A percentile compares a stretch with the other conserved stretches of the same genome.
These are phyloP conservation scores for Dendrophyllia cribrosa DNA, from an alignment of 64 coral and sea anemone species.

Conservation along the genomic window DNA sequence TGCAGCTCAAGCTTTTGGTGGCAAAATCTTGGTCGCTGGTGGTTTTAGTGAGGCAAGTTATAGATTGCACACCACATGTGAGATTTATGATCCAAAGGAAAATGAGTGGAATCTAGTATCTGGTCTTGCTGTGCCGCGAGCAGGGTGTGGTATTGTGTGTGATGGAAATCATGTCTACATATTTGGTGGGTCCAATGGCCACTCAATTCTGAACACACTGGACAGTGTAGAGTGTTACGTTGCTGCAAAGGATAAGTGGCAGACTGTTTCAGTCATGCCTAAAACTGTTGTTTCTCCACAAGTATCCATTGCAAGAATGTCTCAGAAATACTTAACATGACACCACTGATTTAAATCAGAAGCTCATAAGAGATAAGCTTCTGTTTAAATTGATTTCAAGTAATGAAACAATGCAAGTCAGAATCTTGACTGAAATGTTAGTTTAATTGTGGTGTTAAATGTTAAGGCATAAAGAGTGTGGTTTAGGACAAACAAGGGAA, in stretches of 20 bases:
- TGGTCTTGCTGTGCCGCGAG: constrained; percentile 31
- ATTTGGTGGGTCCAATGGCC: constrained; percentile 33
- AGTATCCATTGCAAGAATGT: background rate
- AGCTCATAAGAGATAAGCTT: no score
- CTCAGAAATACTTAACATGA: background rate
- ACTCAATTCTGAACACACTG: background rate
- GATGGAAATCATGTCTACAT: constrained; percentile 14
- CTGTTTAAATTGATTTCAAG: no score
- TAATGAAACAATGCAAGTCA: no score
- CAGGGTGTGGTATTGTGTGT: constrained; percentile 13
- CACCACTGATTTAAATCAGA: no score
- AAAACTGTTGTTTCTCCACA: background rate
- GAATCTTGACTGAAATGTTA: no score
- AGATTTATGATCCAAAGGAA: constrained; percentile 31
- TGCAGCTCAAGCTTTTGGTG: background rate
- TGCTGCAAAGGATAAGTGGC: constrained; percentile 3
- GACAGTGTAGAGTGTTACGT: constrained; percentile 40
- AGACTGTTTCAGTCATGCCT: constrained; percentile 1
- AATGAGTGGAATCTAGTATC: constrained; percentile 13
- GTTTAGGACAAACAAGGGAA: no score
- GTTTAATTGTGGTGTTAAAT: no score
- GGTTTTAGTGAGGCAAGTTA: background rate
- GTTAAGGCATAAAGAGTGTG: no score
- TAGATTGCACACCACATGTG: constrained; percentile 13
- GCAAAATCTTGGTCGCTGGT: constrained; percentile 27